Conservation (phyloP, 1,140 invertebrate genomes). For the Epicauta chinensis region DNA sequence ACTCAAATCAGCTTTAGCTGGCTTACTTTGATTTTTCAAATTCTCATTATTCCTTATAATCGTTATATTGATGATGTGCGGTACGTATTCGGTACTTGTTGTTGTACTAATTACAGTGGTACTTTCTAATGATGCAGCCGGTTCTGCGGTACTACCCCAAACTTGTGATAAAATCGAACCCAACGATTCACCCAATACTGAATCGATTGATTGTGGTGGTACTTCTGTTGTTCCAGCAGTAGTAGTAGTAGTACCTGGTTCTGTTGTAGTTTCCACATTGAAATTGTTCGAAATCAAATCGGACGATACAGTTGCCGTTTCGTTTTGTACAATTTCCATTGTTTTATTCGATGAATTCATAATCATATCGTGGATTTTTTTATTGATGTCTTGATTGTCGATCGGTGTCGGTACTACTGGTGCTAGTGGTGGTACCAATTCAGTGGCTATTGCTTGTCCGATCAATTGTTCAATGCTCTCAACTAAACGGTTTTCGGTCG, state of each 20-base stretch:
- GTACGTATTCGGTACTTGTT: neutral
- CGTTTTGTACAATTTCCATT: conserved; percentile 41
- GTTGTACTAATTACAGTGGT: conserved; percentile 6
- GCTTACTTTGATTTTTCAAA: conserved; percentile 15
- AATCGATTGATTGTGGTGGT: neutral
- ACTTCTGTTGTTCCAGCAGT: too few species aligned
- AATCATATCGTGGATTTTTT: conserved; percentile 19
- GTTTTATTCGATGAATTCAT: conserved; percentile 28
- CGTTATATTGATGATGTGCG: conserved; percentile 22
- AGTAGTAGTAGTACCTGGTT: conserved; percentile 1
- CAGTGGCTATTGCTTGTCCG: conserved; percentile 31
- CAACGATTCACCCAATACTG: conserved; percentile 25
- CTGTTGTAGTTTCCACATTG: conserved; percentile 8
- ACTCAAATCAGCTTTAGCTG: conserved; percentile 28
- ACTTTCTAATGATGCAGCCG: conserved; percentile 15
- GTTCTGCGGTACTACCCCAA: conserved; percentile 3
- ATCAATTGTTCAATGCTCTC: conserved; percentile 35
- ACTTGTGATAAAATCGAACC: conserved; percentile 28
- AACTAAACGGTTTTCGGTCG: conserved; percentile 24
- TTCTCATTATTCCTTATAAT: conserved; percentile 16
- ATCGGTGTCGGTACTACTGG: neutral
- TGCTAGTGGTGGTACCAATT: neutral
- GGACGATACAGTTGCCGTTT: conserved; percentile 43
- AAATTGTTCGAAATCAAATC: conserved; percentile 33
- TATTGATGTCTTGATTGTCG: conserved; percentile 15